Base-by-base conservation (phyloP, 35 echinoderm and acorn worm genomes). In the Heliocidaris erythrogramma region DNA sequence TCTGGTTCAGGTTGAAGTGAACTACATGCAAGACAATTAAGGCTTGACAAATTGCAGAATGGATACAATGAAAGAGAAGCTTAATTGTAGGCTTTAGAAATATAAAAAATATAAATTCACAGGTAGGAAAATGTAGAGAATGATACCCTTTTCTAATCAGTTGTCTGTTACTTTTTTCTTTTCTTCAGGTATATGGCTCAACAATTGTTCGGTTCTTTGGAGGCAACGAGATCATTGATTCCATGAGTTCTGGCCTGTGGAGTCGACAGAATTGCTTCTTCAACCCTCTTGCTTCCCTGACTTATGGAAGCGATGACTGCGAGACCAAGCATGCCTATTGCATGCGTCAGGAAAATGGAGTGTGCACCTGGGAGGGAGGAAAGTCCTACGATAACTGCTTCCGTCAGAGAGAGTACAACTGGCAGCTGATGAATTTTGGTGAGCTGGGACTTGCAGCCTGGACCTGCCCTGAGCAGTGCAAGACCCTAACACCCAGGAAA, bases 221-320 rank as follows among this genome's bases (percentile, higher is more conserved):
- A 30, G 85, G 87, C 30, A 89, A 48, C 7, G 87, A 89, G 30
- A 13, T 47, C 6, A 32, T 89, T 32, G 87, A 89, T 48, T 16
- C 31, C 2, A 89, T 89, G 87, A 89, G 87, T 30, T 96, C 95
- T 32, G 93, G 93, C 16, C 93, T 94, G 13, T 96, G 95, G 95
- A 94, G 93, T 47, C 48, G 93, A 13, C 47, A 90, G 47, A 17
- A 78, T 10, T 96, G 95, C 85, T 90, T 94, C 49, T 96, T 65
- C 93, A 96, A 96, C 31, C 95, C 95, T 47, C 32, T 96, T n/a
- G 93, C 95, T 88, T 96, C 95, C 47, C 6, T 60, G 49, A 94
- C 32, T n/a, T 94, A 48, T 32, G 94, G 93, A 5, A 94, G 59
- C 24, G 35, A 96, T 7, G 95, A 96, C 95, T 96, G 95, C 32